Percentiles rank a stretch among this genome's conserved stretches.
These are phyloP conservation scores for Agonopterix arenella DNA, from an alignment of 2,888 invertebrate genomes.

Conservation along the genomic window DNA sequence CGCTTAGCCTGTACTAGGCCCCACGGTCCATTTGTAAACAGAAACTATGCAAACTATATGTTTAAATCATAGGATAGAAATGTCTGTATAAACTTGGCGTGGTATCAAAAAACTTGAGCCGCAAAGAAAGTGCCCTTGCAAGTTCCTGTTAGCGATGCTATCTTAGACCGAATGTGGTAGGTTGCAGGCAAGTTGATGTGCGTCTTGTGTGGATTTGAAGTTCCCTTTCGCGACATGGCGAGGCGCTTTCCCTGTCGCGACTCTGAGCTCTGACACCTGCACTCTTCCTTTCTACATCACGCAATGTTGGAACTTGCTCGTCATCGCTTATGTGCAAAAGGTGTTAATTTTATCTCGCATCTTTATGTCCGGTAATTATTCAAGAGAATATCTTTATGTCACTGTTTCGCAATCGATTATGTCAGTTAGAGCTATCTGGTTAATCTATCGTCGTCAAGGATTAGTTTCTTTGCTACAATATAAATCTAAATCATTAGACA, in stretches of 20 bases:
- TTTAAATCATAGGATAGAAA: background rate
- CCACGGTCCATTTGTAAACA: constrained; percentile 33
- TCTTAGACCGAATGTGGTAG: constrained; percentile 48
- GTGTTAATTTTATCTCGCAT: constrained; percentile 15
- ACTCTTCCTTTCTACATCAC: constrained; percentile 72
- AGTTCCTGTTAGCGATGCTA: constrained; percentile 48
- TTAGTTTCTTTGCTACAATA: background rate
- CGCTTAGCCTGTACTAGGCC: constrained; percentile 26
- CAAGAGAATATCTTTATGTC: background rate
- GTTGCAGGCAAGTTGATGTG: constrained; percentile 43
- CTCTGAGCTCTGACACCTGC: constrained; percentile 59
- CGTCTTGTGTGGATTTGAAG: constrained; percentile 51
- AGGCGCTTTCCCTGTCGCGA: constrained; percentile 66
- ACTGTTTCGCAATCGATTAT: background rate
- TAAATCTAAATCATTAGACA: no score
- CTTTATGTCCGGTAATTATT: constrained; percentile 2
- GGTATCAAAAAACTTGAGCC: constrained; percentile 46
- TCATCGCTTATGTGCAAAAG: constrained; percentile 18
- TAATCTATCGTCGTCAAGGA: background rate
- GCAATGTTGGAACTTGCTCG: constrained; percentile 24
- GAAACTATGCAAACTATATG: constrained; percentile 36
- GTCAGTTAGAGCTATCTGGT: no score
- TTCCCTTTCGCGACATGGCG: constrained; percentile 68
- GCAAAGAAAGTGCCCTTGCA: constrained; percentile 58
- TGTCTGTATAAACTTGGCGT: background rate